Evolutionary conservation across 2,888 invertebrate genomes (phyloP).

Genomic region (Chymomyza caudatula): DNA sequence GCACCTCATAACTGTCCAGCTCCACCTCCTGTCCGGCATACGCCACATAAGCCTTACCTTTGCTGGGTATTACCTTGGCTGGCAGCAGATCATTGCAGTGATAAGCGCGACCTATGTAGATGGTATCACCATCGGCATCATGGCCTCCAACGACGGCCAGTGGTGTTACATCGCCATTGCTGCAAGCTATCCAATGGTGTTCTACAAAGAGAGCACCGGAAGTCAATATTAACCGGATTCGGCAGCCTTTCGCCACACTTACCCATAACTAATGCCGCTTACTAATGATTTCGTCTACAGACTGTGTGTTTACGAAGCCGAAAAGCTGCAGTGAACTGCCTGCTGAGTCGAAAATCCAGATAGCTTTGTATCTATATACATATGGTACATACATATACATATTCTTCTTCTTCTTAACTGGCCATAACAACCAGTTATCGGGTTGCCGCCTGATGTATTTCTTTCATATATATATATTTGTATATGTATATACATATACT

Average conservation of each 20-base stretch:
- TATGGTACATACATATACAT: not conserved
- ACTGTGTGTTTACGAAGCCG: not conserved
- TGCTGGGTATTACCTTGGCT: conserved; percentile 82
- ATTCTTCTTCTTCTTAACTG: too few relatives aligned
- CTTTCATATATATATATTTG: not conserved
- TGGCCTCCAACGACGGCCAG: conserved; percentile 82
- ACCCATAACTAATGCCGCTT: not conserved
- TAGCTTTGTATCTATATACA: not conserved
- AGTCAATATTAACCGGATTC: conserved; percentile 43
- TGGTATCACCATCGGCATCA: conserved; percentile 84
- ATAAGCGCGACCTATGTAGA: conserved; percentile 86
- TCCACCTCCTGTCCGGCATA: conserved; percentile 82
- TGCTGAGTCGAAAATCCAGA: not conserved
- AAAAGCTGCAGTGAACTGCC: not conserved
- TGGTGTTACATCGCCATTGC: conserved; percentile 61
- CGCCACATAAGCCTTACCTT: conserved; percentile 82
- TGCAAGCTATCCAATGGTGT: conserved; percentile 79
- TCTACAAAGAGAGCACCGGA: too few relatives aligned
- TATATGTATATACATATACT: not conserved
- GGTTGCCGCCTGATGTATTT: too few relatives aligned
- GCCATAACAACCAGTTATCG: too few relatives aligned
- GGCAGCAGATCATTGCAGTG: conserved; percentile 83
- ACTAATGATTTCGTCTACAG: not conserved
- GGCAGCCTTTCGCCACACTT: not conserved
- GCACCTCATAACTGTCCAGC: conserved; percentile 83